phyloP scores from a whole-genome alignment of 2,113 vertebrate species.

The Oreocharis arfaki region DNA sequence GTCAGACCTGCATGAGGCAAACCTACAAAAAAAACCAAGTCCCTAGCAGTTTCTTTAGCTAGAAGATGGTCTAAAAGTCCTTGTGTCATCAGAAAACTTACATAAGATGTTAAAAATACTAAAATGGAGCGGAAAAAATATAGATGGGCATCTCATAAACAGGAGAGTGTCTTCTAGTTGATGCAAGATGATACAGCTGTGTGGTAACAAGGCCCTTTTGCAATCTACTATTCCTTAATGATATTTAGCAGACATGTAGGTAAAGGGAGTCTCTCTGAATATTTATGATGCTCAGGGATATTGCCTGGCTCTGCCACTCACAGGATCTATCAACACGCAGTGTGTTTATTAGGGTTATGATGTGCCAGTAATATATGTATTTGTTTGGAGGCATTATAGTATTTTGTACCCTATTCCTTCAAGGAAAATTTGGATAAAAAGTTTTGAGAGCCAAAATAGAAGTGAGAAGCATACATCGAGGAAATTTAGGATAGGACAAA shows the following conservation, averaged over 20 bases:
- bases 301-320: background rate
- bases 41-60: constrained; percentile 22
- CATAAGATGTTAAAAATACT: background rate
- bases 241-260: background rate
- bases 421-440: background rate
- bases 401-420: background rate
- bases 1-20: constrained; percentile 5
- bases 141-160: background rate
- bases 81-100: background rate
- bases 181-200: background rate
- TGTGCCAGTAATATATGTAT: background rate
- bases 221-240: background rate
- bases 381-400: background rate
- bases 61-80: background rate
- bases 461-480: background rate
- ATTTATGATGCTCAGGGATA: background rate
- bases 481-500: background rate
- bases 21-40: constrained; percentile 7
- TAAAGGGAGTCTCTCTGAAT: background rate
- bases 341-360: background rate
- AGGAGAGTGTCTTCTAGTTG: background rate
- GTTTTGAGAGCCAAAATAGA: background rate
- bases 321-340: background rate
- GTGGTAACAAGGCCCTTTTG: background rate
- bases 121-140: background rate